Base-by-base conservation (phyloP, 2,113 vertebrate genomes). In the Micromys minutus region DNA sequence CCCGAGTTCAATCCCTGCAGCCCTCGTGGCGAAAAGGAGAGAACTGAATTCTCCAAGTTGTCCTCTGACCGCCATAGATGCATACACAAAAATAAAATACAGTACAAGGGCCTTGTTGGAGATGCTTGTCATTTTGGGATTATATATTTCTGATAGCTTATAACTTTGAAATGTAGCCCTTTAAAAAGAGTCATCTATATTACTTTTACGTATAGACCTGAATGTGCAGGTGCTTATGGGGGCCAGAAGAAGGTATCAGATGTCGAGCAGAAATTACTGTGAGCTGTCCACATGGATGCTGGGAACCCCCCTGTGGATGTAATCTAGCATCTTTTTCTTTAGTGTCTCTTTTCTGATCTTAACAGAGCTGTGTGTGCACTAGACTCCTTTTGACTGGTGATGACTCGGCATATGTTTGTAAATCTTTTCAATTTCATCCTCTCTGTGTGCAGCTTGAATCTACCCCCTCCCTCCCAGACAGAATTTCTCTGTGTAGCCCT, bases 371-470 rank as follows among this genome's bases (percentile, higher is more conserved):
- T 10, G 59, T 11, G 52, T 10, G 59, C 16, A n/a, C 4, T 79
- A 31, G 31, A 79, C 80, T 52, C 65, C 57, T 93, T 94, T 69
- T 75, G 22, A 57, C 83, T 59, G 42, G 39, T 59, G 80, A 69
- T 87, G 84, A 31, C 36, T n/a, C 84, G 29, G 16, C n/a, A 81
- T 81, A 42, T 22, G 26, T 83, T 83, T 91, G 22, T 8, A 65
- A 89, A 79, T 89, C 39, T 65, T 92, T 96, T 79, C 55, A 61
- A 34, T 57, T 92, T 94, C 34, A 57, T 75, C 10, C 57, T 69
- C 47, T 91, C 76, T 77, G 1, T 59, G 24, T 17, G n/a, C 55
- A 81, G 55, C 55, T 39, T 81, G 36, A 12, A 8, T 42, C 34
- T 7, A 12, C 31, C 65, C 65, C 31, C 3, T 29, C 1, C 63